These are phyloP conservation scores for Tadarida brasiliensis DNA, from an alignment of 2,797 vertebrate species.

Conservation along the genomic window DNA sequence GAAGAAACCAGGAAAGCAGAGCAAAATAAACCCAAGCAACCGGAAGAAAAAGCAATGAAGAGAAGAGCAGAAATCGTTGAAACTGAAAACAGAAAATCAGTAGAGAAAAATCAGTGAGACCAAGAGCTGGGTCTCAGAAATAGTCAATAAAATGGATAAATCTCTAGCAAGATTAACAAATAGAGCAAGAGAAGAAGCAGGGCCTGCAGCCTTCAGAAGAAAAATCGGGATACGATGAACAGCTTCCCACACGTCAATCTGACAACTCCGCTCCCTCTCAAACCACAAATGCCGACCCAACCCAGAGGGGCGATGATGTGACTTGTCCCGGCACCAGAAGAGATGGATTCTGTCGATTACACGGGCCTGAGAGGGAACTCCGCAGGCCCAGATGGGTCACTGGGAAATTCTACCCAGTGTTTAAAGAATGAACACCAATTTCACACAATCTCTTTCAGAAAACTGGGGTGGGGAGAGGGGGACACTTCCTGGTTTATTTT, in stretches of 20 bases:
- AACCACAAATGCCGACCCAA: neutral
- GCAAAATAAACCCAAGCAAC: neutral
- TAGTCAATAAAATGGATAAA: neutral
- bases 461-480: too few species aligned
- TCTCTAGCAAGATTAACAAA: neutral
- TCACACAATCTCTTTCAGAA: too few species aligned
- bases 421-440: too few species aligned
- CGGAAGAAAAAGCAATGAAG: too few species aligned
- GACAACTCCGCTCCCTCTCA: neutral
- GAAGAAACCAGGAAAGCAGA: neutral
- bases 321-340: too few species aligned
- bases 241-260: neutral
- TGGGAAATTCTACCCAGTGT: too few species aligned
- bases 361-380: too few species aligned
- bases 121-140: neutral
- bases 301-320: too few species aligned
- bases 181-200: neutral
- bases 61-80: neutral
- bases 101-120: neutral
- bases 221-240: accelerated
- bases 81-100: neutral
- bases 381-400: too few species aligned
- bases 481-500: too few species aligned
- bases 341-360: too few species aligned
- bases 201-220: too few species aligned